Conservation (phyloP, 2,113 vertebrate species). For the Columbina picui region DNA sequence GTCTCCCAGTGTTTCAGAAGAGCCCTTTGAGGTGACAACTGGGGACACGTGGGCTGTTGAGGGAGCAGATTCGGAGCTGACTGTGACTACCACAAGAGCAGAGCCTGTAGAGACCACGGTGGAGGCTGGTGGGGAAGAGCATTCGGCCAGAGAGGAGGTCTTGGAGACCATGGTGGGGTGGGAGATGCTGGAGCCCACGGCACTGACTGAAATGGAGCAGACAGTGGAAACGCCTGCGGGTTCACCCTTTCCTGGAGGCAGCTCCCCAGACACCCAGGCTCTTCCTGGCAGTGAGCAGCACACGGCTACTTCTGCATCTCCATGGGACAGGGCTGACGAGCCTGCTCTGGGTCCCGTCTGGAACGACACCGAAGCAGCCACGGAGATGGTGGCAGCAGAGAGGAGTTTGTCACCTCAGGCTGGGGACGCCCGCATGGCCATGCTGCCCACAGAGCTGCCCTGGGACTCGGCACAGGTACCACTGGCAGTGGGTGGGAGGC, state of each 20-base stretch:
- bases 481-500: not conserved
- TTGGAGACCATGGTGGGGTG: not conserved
- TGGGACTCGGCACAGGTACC: conserved; percentile 78
- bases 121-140: conserved; percentile 12
- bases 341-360: not conserved
- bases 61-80: not conserved
- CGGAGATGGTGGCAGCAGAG: conserved; percentile 5
- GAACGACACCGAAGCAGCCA: conserved; percentile 13
- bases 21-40: not conserved
- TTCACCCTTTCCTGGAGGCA: not conserved
- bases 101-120: not conserved
- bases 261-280: not conserved
- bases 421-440: not conserved
- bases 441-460: conserved; percentile 64
- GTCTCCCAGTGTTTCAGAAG: conserved; percentile 19
- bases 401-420: conserved; percentile 29
- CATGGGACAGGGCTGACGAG: conserved; percentile 3
- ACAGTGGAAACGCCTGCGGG: not conserved
- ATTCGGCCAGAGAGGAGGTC: not conserved
- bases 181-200: conserved; percentile 1
- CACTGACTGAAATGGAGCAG: not conserved
- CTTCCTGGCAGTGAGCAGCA: not conserved
- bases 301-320: not conserved
- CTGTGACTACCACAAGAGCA: not conserved
- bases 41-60: not conserved